Conservation (phyloP, 2,888 invertebrate species). For the Dasypolia templi region DNA sequence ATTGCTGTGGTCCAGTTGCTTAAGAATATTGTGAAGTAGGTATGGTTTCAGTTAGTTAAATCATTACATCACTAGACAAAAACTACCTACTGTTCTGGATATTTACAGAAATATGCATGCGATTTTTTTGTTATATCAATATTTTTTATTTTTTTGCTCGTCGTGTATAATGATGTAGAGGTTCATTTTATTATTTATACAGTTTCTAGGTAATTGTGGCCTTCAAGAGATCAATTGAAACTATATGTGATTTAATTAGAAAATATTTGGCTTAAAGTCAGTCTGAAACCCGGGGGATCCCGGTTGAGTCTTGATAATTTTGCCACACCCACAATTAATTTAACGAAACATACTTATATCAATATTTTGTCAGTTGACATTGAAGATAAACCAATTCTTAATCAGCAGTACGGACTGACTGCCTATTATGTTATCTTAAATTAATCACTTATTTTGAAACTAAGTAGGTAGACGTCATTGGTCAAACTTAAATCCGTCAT, state of each 20-base stretch:
- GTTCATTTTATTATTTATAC: background rate
- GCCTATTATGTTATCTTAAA: background rate
- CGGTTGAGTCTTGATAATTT: background rate
- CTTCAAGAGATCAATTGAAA: background rate
- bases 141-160: background rate
- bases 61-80: background rate
- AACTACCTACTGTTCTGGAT: background rate
- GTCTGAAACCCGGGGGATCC: slow-evolving; percentile 11
- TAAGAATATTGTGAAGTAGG: slow-evolving; percentile 9
- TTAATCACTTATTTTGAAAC: slow-evolving; percentile 9
- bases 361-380: slow-evolving; percentile 23
- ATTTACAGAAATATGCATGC: background rate
- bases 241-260: background rate
- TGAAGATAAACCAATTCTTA: slow-evolving; percentile 20
- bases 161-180: background rate
- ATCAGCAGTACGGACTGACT: slow-evolving; percentile 16
- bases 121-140: background rate
- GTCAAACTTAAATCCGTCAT: slow-evolving; percentile 19
- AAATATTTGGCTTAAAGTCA: background rate
- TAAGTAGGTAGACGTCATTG: background rate
- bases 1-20: slow-evolving; percentile 62
- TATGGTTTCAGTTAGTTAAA: background rate
- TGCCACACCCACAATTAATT: slow-evolving; percentile 39
- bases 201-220: background rate
- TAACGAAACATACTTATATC: slow-evolving; percentile 21